A percentile compares a stretch with the other conserved stretches of the same genome.
Conservation (phyloP, 2,113 vertebrate genomes). For the Channa maculata region DNA sequence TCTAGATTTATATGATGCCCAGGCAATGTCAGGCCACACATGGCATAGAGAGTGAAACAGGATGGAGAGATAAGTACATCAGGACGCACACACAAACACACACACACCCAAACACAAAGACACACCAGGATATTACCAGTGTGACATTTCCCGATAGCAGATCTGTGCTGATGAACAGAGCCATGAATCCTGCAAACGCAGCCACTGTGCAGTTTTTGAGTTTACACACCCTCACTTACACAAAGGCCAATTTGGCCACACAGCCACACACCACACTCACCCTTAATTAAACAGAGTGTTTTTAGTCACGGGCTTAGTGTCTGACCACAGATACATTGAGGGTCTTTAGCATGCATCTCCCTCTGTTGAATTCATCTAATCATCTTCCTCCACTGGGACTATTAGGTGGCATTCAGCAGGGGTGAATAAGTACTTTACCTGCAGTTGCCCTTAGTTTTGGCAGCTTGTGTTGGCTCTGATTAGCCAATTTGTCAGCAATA, state of each 20-base stretch:
- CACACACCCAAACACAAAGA: constrained; percentile 3
- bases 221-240: constrained; percentile 7
- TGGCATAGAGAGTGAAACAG: constrained; percentile 24
- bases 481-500: background rate
- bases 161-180: constrained; percentile 31
- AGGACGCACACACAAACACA: background rate
- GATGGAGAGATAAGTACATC: constrained; percentile 39
- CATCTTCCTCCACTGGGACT: constrained; percentile 72
- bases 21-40: constrained; percentile 4
- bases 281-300: constrained; percentile 72
- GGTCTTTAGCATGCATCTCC: constrained; percentile 63
- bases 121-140: constrained; percentile 63
- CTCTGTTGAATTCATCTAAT: constrained; percentile 46
- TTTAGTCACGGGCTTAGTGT: constrained; percentile 20
- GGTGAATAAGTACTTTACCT: constrained; percentile 11
- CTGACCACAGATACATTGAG: constrained; percentile 35
- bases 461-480: constrained; percentile 14
- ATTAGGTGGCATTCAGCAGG: constrained; percentile 15
- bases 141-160: constrained; percentile 38
- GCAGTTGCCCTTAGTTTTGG: background rate
- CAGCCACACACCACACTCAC: background rate
- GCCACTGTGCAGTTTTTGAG: constrained; percentile 7
- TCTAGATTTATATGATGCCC: constrained; percentile 18
- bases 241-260: background rate
- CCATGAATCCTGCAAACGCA: constrained; percentile 55